These are phyloP conservation scores for Brachypodius melanocephalos DNA, from an alignment of 2,113 vertebrate genomes.

Conservation along the genomic window DNA sequence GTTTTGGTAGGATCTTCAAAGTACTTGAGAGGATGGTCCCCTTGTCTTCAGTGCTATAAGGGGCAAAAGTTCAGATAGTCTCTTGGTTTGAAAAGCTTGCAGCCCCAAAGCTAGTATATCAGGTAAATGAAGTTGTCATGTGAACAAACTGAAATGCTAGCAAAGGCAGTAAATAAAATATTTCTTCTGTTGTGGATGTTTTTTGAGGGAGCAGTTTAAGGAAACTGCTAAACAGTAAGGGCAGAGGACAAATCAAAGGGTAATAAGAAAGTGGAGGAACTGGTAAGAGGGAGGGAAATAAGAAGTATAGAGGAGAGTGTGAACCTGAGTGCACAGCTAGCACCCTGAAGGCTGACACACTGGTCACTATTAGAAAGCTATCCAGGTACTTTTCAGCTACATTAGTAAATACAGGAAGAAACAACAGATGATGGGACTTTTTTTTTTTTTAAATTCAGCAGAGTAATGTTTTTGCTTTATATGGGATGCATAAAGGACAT, in stretches of 20 bases:
- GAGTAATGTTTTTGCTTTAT: neutral
- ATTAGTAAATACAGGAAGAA: neutral
- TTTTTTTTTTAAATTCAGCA: neutral
- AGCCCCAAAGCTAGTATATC: neutral
- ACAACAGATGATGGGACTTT: neutral
- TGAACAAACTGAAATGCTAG: neutral
- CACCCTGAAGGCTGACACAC: neutral
- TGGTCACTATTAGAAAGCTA: neutral
- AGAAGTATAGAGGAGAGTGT: neutral
- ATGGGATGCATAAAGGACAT: neutral
- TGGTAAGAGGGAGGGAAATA: neutral
- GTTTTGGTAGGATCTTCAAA: neutral
- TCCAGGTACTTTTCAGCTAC: neutral
- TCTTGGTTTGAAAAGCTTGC: neutral
- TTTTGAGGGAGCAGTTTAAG: neutral
- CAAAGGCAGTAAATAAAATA: neutral
- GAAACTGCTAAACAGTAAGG: neutral
- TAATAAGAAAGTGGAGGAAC: neutral
- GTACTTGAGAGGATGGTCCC: neutral
- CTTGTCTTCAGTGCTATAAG: neutral
- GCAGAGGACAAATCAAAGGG: neutral
- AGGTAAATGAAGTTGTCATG: neutral
- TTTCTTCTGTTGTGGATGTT: neutral
- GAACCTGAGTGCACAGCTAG: neutral
- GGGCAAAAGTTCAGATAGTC: neutral